Evolutionary conservation across 2,888 invertebrate genomes (phyloP).

Genomic region (Trachelus troglodyta): DNA sequence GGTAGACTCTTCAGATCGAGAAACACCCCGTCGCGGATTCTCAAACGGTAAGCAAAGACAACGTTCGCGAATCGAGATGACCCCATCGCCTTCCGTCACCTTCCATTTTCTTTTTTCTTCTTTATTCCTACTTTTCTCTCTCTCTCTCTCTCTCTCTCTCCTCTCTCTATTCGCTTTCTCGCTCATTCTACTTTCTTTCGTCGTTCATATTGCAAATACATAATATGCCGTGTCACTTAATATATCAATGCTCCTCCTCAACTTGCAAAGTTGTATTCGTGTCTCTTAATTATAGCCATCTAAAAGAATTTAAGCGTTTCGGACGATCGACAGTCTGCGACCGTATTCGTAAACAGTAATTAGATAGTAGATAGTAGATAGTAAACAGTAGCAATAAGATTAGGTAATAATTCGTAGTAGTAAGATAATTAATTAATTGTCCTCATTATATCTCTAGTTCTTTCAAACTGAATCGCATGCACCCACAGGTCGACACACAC

Average conservation of each 20-base stretch:
- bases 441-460: too few species aligned
- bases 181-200: slow-evolving; percentile 44
- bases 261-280: too few species aligned
- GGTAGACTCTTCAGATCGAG: slow-evolving; percentile 63
- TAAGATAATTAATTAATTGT: too few species aligned
- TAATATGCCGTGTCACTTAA: slow-evolving; percentile 35
- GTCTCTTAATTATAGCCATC: slow-evolving; percentile 53
- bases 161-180: slow-evolving; percentile 19
- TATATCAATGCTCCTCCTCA: too few species aligned
- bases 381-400: too few species aligned
- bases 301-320: slow-evolving; percentile 54
- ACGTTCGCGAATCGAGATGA: slow-evolving; percentile 11
- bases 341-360: slow-evolving; percentile 38
- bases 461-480: too few species aligned
- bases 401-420: too few species aligned
- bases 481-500: too few species aligned
- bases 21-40: slow-evolving; percentile 46
- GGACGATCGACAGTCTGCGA: too few species aligned
- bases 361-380: slow-evolving; percentile 3
- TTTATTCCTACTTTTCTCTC: not conserved
- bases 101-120: slow-evolving; percentile 19
- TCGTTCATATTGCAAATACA: slow-evolving; percentile 23
- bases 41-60: not conserved
- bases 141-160: slow-evolving; percentile 5
- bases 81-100: slow-evolving; percentile 19